Conservation (phyloP, 2,113 vertebrate species). For the Chloropsis hardwickii region DNA sequence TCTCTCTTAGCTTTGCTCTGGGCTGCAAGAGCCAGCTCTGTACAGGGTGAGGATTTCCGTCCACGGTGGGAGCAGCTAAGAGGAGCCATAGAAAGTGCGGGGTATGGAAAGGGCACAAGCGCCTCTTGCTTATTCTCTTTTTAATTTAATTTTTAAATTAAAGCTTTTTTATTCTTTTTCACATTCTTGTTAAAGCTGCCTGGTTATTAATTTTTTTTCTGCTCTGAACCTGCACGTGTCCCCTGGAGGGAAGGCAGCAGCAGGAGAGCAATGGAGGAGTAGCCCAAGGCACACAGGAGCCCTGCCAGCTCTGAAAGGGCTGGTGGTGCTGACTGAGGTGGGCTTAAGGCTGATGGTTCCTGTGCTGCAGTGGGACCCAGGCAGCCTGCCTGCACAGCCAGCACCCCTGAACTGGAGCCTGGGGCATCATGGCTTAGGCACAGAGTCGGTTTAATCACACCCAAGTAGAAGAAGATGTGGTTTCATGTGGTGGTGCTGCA, state of each 20-base stretch:
- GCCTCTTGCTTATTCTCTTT: constrained; percentile 56
- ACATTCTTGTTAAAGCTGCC: not conserved
- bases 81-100: not conserved
- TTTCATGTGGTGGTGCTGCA: fast-evolving
- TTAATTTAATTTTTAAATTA: constrained; percentile 72
- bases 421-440: fast-evolving
- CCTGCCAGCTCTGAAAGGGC: not conserved
- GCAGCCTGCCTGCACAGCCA: not conserved
- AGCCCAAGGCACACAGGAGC: fast-evolving
- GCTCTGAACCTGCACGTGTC: fast-evolving
- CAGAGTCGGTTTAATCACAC: not conserved
- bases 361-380: fast-evolving
- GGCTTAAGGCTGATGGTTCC: not conserved
- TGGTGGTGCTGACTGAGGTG: too few relatives aligned
- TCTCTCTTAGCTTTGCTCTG: not conserved
- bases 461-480: not conserved
- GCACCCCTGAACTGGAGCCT: not conserved
- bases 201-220: constrained; percentile 2
- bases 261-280: not conserved
- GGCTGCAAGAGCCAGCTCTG: not conserved
- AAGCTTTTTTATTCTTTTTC: constrained; percentile 68
- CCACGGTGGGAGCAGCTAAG: not conserved
- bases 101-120: constrained; percentile 14
- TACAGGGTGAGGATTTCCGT: constrained; percentile 14
- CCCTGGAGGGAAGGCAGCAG: not conserved